Evolutionary conservation across 2,113 vertebrate species (phyloP), one percentile per base, ranked within the genome.

Genomic region (Cyphomyrus discorhynchus): DNA sequence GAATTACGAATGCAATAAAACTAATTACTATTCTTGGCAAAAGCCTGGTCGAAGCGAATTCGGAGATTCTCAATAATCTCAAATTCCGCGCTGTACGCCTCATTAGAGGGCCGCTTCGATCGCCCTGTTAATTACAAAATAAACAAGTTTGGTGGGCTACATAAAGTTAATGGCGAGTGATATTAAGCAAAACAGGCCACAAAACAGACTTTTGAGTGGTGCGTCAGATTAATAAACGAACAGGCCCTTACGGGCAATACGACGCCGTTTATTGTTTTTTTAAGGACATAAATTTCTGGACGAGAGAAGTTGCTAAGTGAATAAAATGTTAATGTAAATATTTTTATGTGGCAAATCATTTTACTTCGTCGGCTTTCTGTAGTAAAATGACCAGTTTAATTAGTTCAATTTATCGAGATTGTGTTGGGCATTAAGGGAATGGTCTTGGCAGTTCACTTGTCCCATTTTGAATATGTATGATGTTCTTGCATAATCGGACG

Each of bases 91-190:
- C 15, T 39, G 1, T 39, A 80, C 35, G 74, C 31, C 74, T 80
- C 74, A 80, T 80, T 80, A 80, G 19, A 80, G 31, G 74, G 15
- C 74, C 35, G 5, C 74, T 80, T 80, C 35, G 74, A 42, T 77
- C 82, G n/a, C 13, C 24, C 82, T 24, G 82, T 85, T 85, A 85
- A 85, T 85, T 85, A 80, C 74, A 42, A 80, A 80, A 80, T 80
- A 80, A 77, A 77, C 70, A 47, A 85, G 39, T 85, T 85, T 9
- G 82, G 42, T 85, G 42, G n/a, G 46, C 82, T 49, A 49, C 74
- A 80, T 85, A 85, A 85, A 85, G 82, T 85, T 85, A 85, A 85
- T 49, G 46, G 82, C 11, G 82, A 11, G 82, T 49, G 45, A 85
- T 85, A 85, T 85, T 85, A 85, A 49, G 82, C 74, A 85, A 85